Percentiles rank a stretch among this genome's conserved stretches.
Conservation (phyloP, 2,113 vertebrate genomes). For the Centropristis striata region DNA sequence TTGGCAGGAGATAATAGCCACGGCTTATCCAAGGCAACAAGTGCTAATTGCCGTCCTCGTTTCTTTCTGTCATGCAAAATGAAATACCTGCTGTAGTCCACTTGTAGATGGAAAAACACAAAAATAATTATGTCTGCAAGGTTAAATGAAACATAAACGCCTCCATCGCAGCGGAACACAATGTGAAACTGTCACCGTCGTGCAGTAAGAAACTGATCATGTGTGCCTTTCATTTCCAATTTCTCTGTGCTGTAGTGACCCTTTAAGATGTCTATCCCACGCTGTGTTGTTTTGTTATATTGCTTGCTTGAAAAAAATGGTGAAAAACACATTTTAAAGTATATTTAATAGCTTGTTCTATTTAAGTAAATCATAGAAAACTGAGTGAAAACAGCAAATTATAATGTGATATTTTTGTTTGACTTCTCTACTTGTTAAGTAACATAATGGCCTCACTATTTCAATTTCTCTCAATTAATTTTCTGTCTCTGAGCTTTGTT, state of each 20-base stretch:
- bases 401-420: neutral
- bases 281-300: neutral
- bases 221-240: neutral
- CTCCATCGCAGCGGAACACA: neutral
- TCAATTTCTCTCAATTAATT: neutral
- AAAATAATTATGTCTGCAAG: conserved; percentile 39
- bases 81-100: conserved; percentile 41
- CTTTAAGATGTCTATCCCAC: neutral
- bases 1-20: conserved; percentile 71
- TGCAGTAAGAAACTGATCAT: neutral
- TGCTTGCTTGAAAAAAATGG: neutral
- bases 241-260: too few relatives aligned
- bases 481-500: neutral
- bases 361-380: neutral
- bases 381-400: neutral
- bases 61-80: conserved; percentile 53
- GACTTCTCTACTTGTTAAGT: neutral
- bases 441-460: neutral
- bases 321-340: neutral
- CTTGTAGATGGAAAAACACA: conserved; percentile 12
- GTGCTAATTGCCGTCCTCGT: conserved; percentile 63
- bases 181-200: neutral
- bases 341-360: neutral
- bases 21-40: conserved; percentile 36
- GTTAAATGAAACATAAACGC: conserved; percentile 38